Evolutionary conservation across 2,797 vertebrate genomes (phyloP).

Genomic region (Channallabes apus): DNA sequence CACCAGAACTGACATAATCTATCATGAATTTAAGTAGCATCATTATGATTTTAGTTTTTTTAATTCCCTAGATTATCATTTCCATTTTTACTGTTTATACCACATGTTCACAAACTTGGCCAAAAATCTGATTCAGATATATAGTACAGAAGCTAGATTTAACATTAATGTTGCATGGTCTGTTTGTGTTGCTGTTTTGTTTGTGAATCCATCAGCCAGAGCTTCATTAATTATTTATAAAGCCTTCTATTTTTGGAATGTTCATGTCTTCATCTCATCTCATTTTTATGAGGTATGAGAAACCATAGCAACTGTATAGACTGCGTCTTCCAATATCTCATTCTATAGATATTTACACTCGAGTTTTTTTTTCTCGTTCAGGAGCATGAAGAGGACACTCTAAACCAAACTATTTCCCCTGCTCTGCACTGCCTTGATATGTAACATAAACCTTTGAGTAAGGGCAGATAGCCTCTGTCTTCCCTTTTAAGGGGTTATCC

Average conservation of each 20-base stretch:
- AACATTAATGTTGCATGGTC: background rate
- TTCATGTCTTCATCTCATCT: slow-evolving; percentile 29
- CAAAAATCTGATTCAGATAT: background rate
- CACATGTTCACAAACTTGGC: too few relatives aligned
- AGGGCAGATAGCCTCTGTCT: slow-evolving; percentile 26
- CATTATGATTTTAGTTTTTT: slow-evolving; percentile 9
- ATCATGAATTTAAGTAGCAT: slow-evolving; percentile 14
- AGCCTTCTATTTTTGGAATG: slow-evolving; percentile 54
- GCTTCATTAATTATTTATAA: slow-evolving; percentile 51
- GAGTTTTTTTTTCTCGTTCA: background rate
- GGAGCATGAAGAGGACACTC: slow-evolving; percentile 8
- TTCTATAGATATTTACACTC: slow-evolving; percentile 30
- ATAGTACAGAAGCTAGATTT: background rate
- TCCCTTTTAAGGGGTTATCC: slow-evolving; percentile 40
- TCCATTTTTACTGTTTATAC: background rate
- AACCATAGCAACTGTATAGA: slow-evolving; percentile 43
- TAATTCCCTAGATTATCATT: background rate
- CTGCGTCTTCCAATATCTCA: slow-evolving; percentile 26
- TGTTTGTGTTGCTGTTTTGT: slow-evolving; percentile 25
- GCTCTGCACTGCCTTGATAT: slow-evolving; percentile 33
- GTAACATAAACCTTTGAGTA: slow-evolving; percentile 30
- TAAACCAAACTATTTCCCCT: slow-evolving; percentile 26
- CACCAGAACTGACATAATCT: background rate
- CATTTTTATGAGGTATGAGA: slow-evolving; percentile 9
- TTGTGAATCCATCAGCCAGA: slow-evolving; percentile 24